phyloP scores from a whole-genome alignment of 2,797 vertebrate species.

The Merluccius polli region DNA sequence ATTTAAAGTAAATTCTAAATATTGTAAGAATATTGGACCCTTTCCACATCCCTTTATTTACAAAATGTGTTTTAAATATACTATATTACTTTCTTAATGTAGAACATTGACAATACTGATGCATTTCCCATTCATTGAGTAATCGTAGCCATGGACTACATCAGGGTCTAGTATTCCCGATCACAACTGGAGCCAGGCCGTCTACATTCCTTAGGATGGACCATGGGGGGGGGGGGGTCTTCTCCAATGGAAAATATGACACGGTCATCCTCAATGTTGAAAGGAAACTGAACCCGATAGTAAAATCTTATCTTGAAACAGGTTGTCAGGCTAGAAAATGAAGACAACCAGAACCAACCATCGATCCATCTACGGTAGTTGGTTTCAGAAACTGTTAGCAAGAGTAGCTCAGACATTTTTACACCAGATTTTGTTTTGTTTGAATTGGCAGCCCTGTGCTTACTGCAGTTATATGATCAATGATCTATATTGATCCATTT shows the following conservation, averaged over 20 bases:
- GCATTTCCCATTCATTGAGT: constrained; percentile 22
- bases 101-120: constrained; percentile 20
- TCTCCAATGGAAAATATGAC: constrained; percentile 28
- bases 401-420: not conserved
- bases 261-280: constrained; percentile 10
- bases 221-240: constrained; percentile 9
- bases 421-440: not conserved
- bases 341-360: not conserved
- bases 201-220: constrained; percentile 33
- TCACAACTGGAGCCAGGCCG: constrained; percentile 30
- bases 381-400: not conserved
- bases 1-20: not conserved
- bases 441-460: not conserved
- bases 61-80: not conserved
- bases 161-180: constrained; percentile 16
- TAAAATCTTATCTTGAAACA: not conserved
- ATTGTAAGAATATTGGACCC: not conserved
- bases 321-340: not conserved
- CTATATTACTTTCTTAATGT: constrained; percentile 11
- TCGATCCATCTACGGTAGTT: not conserved
- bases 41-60: constrained; percentile 36
- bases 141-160: constrained; percentile 22
- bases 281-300: not conserved
- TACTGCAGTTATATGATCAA: not conserved
- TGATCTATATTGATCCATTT: not conserved